A percentile compares a stretch with the other conserved stretches of the same genome.
phyloP scores from a whole-genome alignment of 2,888 invertebrate species.

The Agriopis marginaria region DNA sequence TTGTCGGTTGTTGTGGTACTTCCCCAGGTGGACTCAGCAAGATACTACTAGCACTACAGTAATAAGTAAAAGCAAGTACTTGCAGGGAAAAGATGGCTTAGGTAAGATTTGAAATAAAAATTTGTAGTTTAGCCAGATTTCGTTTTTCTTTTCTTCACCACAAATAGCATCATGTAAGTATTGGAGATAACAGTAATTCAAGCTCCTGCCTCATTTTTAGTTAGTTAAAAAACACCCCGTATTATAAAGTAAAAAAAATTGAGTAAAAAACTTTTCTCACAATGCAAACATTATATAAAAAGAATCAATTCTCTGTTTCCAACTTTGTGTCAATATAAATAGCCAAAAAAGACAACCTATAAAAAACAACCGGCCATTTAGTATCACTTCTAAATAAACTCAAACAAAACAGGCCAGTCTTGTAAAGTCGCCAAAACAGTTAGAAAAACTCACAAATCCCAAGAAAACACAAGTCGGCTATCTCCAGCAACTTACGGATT shows the following conservation, averaged over 20 bases:
- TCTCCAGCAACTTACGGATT: slow-evolving; percentile 49
- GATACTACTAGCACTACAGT: no score
- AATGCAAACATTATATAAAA: background rate
- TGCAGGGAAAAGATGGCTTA: no score
- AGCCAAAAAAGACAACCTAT: slow-evolving; percentile 1
- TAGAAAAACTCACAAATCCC: slow-evolving; percentile 39
- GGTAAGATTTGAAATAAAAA: no score
- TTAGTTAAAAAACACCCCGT: no score
- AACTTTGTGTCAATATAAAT: background rate
- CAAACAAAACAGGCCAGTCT: slow-evolving; percentile 34
- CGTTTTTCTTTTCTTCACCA: no score
- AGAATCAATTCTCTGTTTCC: background rate
- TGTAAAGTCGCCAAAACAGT: slow-evolving; percentile 29
- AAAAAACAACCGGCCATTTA: slow-evolving; percentile 21
- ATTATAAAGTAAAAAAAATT: background rate
- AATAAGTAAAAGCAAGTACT: no score
- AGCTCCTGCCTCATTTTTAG: no score
- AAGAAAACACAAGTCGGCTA: slow-evolving; percentile 75
- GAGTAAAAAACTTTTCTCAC: background rate
- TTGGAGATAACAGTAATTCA: no score
- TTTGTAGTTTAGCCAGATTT: no score
- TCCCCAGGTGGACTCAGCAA: no score
- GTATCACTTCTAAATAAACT: slow-evolving; percentile 18
- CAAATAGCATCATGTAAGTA: no score
- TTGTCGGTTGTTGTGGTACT: no score